Evolutionary conservation across 2,888 invertebrate genomes (phyloP).

Genomic region (Aphodius sticticus): DNA sequence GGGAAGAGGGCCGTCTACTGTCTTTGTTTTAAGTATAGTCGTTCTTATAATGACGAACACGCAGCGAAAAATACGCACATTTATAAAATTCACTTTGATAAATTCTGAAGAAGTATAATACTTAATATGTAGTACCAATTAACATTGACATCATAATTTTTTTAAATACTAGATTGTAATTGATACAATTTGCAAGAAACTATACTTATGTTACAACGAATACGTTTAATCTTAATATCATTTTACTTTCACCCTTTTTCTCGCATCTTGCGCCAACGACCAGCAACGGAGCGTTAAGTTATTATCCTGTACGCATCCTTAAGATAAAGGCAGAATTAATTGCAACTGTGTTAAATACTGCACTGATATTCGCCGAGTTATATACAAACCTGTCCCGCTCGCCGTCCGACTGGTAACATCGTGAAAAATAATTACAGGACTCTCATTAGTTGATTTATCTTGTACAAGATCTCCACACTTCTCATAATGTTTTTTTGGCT

Average conservation of each 20-base stretch:
- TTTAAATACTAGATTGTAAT: no score
- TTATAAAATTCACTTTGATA: no score
- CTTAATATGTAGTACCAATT: no score
- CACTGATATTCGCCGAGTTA: background rate
- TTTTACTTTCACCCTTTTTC: background rate
- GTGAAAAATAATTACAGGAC: conserved; percentile 27
- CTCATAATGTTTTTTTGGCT: conserved; percentile 28
- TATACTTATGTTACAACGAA: background rate
- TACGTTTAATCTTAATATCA: background rate
- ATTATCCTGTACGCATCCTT: background rate
- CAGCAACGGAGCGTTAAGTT: background rate
- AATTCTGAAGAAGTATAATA: no score
- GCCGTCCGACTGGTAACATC: background rate
- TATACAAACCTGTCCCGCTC: background rate
- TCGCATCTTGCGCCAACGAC: background rate
- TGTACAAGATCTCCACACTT: conserved; percentile 28
- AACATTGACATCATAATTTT: no score
- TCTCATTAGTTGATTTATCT: conserved; percentile 30
- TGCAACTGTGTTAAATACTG: conserved; percentile 4
- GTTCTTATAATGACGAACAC: no score
- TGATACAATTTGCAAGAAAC: no score
- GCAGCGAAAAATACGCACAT: no score
- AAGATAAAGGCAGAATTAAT: conserved; percentile 4
- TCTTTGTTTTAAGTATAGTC: no score
- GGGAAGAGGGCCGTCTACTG: no score